Evolutionary conservation across 2,797 vertebrate species (phyloP).

Genomic region (Nothura maculosa): DNA sequence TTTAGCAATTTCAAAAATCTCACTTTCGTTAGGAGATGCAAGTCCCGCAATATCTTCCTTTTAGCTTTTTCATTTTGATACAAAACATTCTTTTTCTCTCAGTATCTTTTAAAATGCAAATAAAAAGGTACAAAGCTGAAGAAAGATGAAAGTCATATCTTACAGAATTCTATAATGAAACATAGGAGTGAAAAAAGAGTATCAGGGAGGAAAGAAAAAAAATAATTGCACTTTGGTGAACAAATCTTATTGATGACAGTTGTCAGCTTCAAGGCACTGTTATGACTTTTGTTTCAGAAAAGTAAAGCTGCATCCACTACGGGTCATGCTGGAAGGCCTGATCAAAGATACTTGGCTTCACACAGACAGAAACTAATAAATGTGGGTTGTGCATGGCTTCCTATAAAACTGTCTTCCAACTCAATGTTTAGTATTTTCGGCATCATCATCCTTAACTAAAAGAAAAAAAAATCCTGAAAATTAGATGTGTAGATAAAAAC

Average conservation of each 20-base stretch:
- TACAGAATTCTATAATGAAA: not conserved
- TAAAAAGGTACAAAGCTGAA: not conserved
- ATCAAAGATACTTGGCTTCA: conserved; percentile 12
- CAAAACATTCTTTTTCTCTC: not conserved
- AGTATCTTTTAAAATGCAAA: not conserved
- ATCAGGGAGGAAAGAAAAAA: not conserved
- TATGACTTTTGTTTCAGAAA: not conserved
- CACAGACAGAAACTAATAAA: not conserved
- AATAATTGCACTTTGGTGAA: not conserved
- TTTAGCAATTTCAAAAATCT: not conserved
- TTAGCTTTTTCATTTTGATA: not conserved
- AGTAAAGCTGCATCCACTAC: not conserved
- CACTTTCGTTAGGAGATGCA: not conserved
- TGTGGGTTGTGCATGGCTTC: not conserved
- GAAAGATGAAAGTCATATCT: not conserved
- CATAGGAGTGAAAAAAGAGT: not conserved
- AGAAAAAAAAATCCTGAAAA: not conserved
- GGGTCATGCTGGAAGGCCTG: not conserved
- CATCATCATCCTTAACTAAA: not conserved
- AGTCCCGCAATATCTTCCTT: not conserved
- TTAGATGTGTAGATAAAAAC: accelerated
- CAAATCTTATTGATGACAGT: not conserved
- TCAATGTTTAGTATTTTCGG: not conserved
- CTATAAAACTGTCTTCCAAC: not conserved
- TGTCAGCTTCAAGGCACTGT: not conserved